Base-by-base conservation (phyloP, 2,888 invertebrate genomes). In the Alloscopus bannaensis region DNA sequence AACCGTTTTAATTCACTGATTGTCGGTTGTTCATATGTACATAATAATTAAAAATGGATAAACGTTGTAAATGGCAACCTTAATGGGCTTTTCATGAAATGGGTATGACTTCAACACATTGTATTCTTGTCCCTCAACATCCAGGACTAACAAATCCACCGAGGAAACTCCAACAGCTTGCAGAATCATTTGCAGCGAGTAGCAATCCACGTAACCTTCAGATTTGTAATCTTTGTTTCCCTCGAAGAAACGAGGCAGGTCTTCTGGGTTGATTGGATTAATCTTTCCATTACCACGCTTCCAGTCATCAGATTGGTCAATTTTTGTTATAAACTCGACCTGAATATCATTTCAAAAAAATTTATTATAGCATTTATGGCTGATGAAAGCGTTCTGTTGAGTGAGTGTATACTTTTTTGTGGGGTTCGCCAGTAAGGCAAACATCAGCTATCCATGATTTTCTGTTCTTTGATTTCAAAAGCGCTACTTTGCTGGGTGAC, bases 81-180 rank as follows among this genome's bases (percentile, higher is more conserved):
- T 42, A 31, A 75, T 75, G 3, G 26, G 16, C 22, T 59, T 24
- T 18, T 36, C n/a, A n/a, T 66, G 22, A 40, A 69, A 77, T 18
- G 77, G 69, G 20, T 52, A 55, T 24, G 40, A 16, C 13, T 31
- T 20, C 0, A 72, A 20, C 0, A 72, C 26, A 26, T 64, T 52
- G 28, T n/a, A 72, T 20, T 72, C 72, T 13, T 60, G 26, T n/a
- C 72, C 72, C 47, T 71, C 60, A 11, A 72, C 16, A 64, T 69
- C 62, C 77, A 77, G 20, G 36, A 69, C 69, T 11, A 77, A 57
- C 11, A 59, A 57, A 20, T 77, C 77, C 4, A 77, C 77, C 16
- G 18, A 16, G 0, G 16, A 52, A 16, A 69, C 62, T 28, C 62
- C 55, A 3, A 72, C 36, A 2, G 72, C 72, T 2, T 11, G 6